phyloP scores from a whole-genome alignment of 2,888 invertebrate genomes.

The Cotesia congregata region DNA sequence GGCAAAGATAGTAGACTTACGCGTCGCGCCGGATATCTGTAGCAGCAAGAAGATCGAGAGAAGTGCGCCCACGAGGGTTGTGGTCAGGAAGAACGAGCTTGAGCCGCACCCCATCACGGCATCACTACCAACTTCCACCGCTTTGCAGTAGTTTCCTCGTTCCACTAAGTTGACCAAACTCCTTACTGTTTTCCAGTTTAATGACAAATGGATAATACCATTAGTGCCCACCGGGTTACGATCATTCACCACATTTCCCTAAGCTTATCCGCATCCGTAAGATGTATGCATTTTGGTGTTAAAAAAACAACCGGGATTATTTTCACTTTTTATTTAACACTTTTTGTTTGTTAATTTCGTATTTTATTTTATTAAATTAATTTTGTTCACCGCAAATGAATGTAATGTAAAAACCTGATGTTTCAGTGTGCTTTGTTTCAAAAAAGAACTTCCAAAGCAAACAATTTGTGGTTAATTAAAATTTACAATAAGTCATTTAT shows the following conservation, averaged over 20 bases:
- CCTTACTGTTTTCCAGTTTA: constrained; percentile 21
- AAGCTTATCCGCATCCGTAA: constrained; percentile 3
- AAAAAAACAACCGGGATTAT: background rate
- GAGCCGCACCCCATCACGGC: constrained; percentile 66
- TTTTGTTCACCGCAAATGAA: background rate
- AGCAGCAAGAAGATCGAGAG: constrained; percentile 54
- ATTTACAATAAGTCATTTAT: too few species aligned
- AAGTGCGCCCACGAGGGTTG: constrained; percentile 61
- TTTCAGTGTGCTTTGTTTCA: too few species aligned
- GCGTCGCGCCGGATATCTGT: constrained; percentile 58
- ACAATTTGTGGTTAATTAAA: too few species aligned
- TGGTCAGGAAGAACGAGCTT: constrained; percentile 59
- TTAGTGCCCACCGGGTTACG: constrained; percentile 5
- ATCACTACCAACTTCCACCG: constrained; percentile 55
- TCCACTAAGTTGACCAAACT: constrained; percentile 32
- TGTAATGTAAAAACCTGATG: too few species aligned
- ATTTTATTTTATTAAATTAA: background rate
- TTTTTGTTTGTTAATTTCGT: background rate
- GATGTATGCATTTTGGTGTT: constrained; percentile 1
- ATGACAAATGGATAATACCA: constrained; percentile 21
- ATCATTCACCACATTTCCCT: constrained; percentile 31
- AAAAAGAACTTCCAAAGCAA: too few species aligned
- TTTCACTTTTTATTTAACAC: constrained; percentile 2
- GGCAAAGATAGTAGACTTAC: constrained; percentile 54
- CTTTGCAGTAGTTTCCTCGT: constrained; percentile 39